Conservation (phyloP, 2,888 invertebrate species). For the Rotaria socialis region DNA sequence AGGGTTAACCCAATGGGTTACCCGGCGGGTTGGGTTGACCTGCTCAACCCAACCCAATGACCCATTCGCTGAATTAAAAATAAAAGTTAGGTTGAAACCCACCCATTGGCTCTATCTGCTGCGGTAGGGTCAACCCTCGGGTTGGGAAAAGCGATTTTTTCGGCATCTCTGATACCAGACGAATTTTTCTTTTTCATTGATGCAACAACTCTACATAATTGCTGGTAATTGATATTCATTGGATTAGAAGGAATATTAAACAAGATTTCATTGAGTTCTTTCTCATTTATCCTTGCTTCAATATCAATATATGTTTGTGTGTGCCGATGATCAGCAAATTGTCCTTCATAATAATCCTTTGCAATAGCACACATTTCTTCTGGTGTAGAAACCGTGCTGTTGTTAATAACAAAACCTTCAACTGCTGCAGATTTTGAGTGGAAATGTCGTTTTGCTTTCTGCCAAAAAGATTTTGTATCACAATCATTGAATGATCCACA, state of each 20-base stretch:
- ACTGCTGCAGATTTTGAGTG: neutral
- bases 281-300: neutral
- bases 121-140: too few relatives aligned
- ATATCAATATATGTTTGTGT: neutral
- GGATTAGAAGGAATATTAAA: neutral
- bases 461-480: constrained; percentile 14
- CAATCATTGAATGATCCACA: neutral
- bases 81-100: too few relatives aligned
- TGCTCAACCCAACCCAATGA: too few relatives aligned
- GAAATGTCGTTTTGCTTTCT: constrained; percentile 11
- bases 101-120: too few relatives aligned
- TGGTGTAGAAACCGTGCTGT: neutral
- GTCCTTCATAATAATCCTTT: neutral
- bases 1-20: too few relatives aligned
- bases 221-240: neutral
- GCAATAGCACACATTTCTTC: constrained; percentile 3
- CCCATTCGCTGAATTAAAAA: too few relatives aligned
- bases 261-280: neutral
- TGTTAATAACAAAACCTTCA: neutral
- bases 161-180: too few relatives aligned
- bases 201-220: neutral
- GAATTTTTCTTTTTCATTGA: neutral
- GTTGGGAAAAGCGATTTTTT: too few relatives aligned
- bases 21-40: too few relatives aligned
- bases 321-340: neutral